Evolutionary conservation across 2,113 vertebrate genomes (phyloP).

Genomic region (Tyto alba): DNA sequence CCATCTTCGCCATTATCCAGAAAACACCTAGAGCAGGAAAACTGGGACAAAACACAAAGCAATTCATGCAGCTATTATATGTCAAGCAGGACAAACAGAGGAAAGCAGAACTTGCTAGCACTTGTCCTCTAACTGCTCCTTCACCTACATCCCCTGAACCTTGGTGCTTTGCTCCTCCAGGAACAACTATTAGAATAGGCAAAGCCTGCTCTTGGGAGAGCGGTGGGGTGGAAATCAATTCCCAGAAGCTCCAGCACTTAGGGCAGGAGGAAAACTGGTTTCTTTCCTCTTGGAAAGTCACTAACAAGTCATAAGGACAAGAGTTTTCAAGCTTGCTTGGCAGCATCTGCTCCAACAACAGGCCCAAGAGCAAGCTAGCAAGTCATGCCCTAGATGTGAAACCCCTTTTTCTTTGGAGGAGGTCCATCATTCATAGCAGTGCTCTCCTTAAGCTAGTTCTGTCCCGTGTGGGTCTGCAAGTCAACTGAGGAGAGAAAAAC

Average conservation of each 20-base stretch:
- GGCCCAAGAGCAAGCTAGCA: background rate
- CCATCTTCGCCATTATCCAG: constrained; percentile 66
- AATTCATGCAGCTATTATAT: background rate
- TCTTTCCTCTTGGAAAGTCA: background rate
- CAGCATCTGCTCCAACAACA: background rate
- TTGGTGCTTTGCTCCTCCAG: background rate
- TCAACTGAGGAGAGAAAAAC: background rate
- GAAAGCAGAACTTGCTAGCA: background rate
- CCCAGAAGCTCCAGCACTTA: background rate
- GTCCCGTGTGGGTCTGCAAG: background rate
- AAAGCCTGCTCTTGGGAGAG: background rate
- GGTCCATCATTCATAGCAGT: background rate
- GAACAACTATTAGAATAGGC: background rate
- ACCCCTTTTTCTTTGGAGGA: background rate
- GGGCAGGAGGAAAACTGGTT: background rate
- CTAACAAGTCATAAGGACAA: background rate
- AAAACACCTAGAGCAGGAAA: constrained; percentile 9
- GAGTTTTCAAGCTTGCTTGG: background rate
- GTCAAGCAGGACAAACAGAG: background rate
- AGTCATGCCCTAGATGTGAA: background rate
- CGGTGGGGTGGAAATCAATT: background rate
- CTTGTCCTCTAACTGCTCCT: background rate
- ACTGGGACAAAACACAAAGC: constrained; percentile 7
- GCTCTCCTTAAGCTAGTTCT: background rate
- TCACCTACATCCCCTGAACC: background rate